Evolutionary conservation across 2,797 vertebrate genomes (phyloP), one percentile per base, ranked within the genome.

Genomic region (Pangasius sanitwongsei): DNA sequence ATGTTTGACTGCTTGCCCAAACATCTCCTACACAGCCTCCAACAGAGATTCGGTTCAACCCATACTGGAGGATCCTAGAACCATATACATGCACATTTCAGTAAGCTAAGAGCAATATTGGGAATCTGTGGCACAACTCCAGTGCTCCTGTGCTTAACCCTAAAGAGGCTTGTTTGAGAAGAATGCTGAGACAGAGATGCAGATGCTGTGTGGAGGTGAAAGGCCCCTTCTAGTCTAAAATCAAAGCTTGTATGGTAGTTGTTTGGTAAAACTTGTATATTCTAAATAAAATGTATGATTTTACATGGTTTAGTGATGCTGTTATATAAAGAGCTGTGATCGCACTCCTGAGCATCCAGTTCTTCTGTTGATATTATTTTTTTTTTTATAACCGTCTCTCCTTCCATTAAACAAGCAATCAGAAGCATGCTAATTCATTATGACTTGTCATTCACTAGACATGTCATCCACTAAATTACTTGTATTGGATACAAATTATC

Each of bases 1-100:
- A 96, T 96, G 70, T 98, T 98, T 97, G 96, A 97, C 91, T 98
- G 96, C 92, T 96, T 99, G 91, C 98, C 98, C 75, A 99, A 98
- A 93, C 98, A 98, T 93, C 94, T 99, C 83, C 96, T 99, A 87
- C 95, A 97, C 93, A 97, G 95, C 91, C 96, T 99, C 85, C 96
- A 96, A 86, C 97, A 97, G 95, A 96, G 97, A 83, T 97, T 97
- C 63, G 94, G 95, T 1, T 97, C 94, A 69, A 97, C 96, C 95
- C 98, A 98, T 94, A 97, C 96, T 44, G 97, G 96, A n/a, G 98
- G 98, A 88, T 98, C 97, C 65, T 98, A 97, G 96, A 93, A 89
- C 50, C 61, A 74, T 7, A 1, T n/a, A 25, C 31, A 28, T 41
- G 7, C 53, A 63, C 31, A 37, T 31, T 59, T 34, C 7, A 25